These are phyloP conservation scores for Heteropelma amictum DNA, from an alignment of 2,888 invertebrate genomes.

Conservation along the genomic window DNA sequence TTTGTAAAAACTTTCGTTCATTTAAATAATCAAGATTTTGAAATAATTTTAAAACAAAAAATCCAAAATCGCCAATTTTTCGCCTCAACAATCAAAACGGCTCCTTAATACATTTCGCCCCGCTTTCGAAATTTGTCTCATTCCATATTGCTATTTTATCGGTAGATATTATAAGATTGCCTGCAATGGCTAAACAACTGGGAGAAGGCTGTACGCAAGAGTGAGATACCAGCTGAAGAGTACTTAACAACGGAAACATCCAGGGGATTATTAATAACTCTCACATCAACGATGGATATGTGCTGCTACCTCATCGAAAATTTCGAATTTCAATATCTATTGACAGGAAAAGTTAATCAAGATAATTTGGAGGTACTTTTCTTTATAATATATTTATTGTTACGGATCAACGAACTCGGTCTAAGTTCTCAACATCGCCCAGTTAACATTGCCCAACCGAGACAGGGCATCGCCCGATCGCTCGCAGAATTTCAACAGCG, in stretches of 20 bases:
- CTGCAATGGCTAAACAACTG: neutral
- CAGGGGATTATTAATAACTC: neutral
- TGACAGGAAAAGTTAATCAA: neutral
- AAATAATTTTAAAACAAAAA: too few relatives aligned
- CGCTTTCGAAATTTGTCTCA: too few relatives aligned
- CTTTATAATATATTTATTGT: neutral
- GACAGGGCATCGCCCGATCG: too few relatives aligned
- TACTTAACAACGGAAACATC: neutral
- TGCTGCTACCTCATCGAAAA: neutral
- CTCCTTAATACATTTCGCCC: too few relatives aligned
- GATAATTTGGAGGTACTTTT: neutral
- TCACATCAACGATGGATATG: neutral
- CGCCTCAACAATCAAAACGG: too few relatives aligned
- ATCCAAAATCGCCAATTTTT: too few relatives aligned
- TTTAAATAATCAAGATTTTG: too few relatives aligned
- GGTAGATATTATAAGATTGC: neutral
- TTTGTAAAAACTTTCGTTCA: too few relatives aligned
- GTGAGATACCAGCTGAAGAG: neutral
- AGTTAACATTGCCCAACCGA: too few relatives aligned
- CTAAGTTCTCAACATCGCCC: too few relatives aligned
- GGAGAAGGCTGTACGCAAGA: neutral
- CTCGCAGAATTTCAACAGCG: too few relatives aligned
- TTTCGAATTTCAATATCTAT: neutral
- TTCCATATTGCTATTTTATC: neutral
- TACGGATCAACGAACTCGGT: too few relatives aligned